Evolutionary conservation across 2,888 invertebrate genomes (phyloP), one percentile per base, ranked within the genome.

Genomic region (Drosophila anomelani): DNA sequence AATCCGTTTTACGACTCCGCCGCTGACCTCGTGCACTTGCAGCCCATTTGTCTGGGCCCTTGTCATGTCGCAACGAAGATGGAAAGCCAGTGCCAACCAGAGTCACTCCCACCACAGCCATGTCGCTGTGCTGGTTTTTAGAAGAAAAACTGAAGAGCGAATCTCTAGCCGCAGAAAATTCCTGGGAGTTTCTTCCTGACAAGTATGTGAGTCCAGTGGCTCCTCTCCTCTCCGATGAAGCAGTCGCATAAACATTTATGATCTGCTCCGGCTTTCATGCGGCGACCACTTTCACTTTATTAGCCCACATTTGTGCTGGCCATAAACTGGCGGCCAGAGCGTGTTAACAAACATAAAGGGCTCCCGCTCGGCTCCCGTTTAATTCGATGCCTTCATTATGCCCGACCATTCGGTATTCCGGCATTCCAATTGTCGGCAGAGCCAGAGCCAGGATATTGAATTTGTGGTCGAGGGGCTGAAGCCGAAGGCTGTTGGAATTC

Each of bases 201-300:
- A 80, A 76, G 63, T 67, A 34, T 44, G 46, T 54, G 20, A 9
- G 49, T 34, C 29, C 56, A 43, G 61, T 29, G 29, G 29, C 17
- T 32, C 29, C 17, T 32, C 47, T 26, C 1, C 46, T 46, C 20
- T 34, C 32, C 38, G 66, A 26, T 59, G 62, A 68, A 75, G 62
- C 53, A 49, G 70, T 23, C 51, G 55, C 76, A 80, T 82, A 70
- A 75, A 85, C 78, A 78, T 83, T 78, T 76, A 85, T 73, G 72
- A 81, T 80, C 78, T 56, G 71, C 43, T 56, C 58, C 69, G 60
- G 75, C 64, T 64, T 56, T 51, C 54, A 13, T 41, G 51, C 61
- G 39, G 67, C 68, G 55, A 68, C 68, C 51, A 64, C 64, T 66
- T 64, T 56, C 68, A 68, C 51, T 74, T 74, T 74, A 74, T 74